Evolutionary conservation across 2,888 invertebrate genomes (phyloP).

Genomic region (Xestia ashworthii): DNA sequence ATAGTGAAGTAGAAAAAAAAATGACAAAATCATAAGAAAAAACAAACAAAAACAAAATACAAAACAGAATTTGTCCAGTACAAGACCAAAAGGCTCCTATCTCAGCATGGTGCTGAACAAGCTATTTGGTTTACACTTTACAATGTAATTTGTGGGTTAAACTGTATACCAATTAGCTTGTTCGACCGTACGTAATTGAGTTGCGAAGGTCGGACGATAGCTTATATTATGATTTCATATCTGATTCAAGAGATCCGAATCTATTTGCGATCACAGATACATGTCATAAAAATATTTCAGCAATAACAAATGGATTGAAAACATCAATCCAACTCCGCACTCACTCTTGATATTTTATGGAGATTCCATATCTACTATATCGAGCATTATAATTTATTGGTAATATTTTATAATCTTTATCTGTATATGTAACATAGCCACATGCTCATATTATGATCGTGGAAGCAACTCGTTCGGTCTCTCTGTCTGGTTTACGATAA

Average conservation of each 20-base stretch:
- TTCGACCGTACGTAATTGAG: background rate
- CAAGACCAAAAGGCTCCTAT: too few relatives aligned
- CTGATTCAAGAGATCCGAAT: background rate
- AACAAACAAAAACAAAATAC: too few relatives aligned
- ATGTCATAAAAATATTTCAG: constrained; percentile 33
- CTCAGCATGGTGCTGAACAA: too few relatives aligned
- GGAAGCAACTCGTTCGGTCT: background rate
- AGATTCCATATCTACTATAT: constrained; percentile 15
- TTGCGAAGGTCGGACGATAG: background rate
- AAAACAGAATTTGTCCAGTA: too few relatives aligned
- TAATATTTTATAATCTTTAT: constrained; percentile 25
- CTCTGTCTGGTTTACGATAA: background rate
- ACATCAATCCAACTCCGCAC: constrained; percentile 6
- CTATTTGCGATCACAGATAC: constrained; percentile 26
- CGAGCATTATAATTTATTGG: constrained; percentile 20
- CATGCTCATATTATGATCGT: too few relatives aligned
- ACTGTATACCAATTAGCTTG: too few relatives aligned
- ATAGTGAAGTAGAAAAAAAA: too few relatives aligned
- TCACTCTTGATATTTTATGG: constrained; percentile 10
- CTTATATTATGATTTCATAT: constrained; percentile 1
- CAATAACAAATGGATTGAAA: constrained; percentile 20
- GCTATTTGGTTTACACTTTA: too few relatives aligned
- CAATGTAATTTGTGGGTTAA: too few relatives aligned
- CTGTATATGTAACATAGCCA: background rate
- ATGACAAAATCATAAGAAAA: too few relatives aligned